Conservation (phyloP, 2,797 vertebrate species). For the Macroramphosus scolopax region DNA sequence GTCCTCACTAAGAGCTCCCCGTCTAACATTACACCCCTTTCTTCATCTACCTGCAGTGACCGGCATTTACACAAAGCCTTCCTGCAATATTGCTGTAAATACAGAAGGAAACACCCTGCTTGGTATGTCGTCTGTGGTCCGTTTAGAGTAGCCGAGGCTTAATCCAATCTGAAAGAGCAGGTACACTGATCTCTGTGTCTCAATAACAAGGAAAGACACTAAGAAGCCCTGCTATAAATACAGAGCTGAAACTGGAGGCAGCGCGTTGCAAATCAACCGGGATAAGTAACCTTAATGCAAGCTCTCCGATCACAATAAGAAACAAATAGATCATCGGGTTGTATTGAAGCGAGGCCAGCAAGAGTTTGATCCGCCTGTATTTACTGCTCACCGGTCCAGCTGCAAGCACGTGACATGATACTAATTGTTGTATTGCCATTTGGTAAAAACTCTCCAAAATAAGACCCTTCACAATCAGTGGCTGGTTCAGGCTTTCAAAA, state of each 20-base stretch:
- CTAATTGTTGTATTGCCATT: too few species aligned
- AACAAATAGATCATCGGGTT: conserved; percentile 1
- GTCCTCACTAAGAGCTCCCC: conserved; percentile 8
- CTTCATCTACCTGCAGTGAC: conserved; percentile 25
- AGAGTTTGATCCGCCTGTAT: too few species aligned
- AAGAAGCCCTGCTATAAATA: conserved; percentile 68
- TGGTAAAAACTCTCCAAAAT: too few species aligned
- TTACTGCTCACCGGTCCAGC: too few species aligned
- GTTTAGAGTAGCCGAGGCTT: conserved; percentile 8
- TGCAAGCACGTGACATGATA: too few species aligned
- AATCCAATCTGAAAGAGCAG: conserved; percentile 52
- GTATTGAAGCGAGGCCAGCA: too few species aligned
- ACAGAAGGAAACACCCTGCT: background rate
- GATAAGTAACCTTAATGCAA: conserved; percentile 14
- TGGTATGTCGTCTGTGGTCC: conserved; percentile 2
- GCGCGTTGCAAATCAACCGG: conserved; percentile 12
- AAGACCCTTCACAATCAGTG: too few species aligned
- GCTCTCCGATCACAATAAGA: conserved; percentile 21
- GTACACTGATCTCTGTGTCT: conserved; percentile 49
- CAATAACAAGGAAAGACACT: conserved; percentile 54
- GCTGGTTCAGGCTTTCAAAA: too few species aligned
- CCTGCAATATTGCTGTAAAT: background rate
- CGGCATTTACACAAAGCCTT: too few species aligned
- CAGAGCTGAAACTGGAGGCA: conserved; percentile 21
- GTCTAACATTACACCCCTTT: conserved; percentile 31